A percentile compares a stretch with the other conserved stretches of the same genome.
phyloP scores from a whole-genome alignment of 2,888 invertebrate genomes.

The Ecdyonurus torrentis region DNA sequence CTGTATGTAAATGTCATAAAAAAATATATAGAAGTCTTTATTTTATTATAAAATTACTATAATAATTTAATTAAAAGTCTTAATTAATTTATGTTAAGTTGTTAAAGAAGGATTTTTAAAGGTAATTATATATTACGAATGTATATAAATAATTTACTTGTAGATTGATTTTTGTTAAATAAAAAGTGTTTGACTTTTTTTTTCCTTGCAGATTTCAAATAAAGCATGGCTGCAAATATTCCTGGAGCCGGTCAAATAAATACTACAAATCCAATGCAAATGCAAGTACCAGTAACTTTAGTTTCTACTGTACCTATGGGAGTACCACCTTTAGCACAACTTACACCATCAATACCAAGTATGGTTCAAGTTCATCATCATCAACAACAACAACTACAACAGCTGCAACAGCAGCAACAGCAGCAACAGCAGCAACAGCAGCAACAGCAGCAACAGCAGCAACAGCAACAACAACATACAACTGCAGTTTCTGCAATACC shows the following conservation, averaged over 20 bases:
- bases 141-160: no score
- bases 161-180: no score
- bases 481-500: neutral
- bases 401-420: neutral
- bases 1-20: no score
- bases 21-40: no score
- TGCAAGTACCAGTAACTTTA: neutral
- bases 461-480: neutral
- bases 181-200: no score
- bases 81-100: neutral
- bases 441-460: constrained; percentile 2
- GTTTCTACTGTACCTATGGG: neutral
- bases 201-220: no score
- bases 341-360: neutral
- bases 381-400: neutral
- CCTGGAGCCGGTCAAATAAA: no score
- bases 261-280: no score
- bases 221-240: neutral
- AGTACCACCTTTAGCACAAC: neutral
- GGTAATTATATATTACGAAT: neutral
- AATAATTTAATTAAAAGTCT: neutral
- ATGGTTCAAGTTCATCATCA: no score
- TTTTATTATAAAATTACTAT: neutral
- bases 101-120: neutral
- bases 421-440: constrained; percentile 2